Conservation (phyloP, 2,888 invertebrate species). For the Cancer borealis region DNA sequence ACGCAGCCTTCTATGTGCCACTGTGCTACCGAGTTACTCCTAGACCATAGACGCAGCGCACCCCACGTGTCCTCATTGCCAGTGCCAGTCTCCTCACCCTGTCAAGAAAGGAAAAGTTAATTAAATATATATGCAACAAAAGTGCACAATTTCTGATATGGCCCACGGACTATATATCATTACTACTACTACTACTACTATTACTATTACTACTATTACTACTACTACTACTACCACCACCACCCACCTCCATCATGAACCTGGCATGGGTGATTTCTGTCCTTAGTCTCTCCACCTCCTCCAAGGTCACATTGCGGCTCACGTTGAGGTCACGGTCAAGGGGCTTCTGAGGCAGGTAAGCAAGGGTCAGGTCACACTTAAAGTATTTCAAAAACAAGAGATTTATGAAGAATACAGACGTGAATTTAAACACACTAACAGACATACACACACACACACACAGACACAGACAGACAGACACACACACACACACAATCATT, state of each 20-base stretch:
- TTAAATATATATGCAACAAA: not conserved
- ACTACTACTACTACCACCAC: not conserved
- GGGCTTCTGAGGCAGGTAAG: conserved; percentile 86
- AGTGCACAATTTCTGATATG: not conserved
- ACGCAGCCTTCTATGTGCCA: not conserved
- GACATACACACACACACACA: conserved; percentile 9
- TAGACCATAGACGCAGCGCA: not conserved
- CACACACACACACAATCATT: not conserved
- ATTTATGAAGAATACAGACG: not conserved
- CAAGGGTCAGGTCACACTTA: not conserved
- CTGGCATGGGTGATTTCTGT: conserved; percentile 66
- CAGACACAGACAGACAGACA: no score
- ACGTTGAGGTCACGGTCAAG: conserved; percentile 90
- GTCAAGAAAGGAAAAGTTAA: not conserved
- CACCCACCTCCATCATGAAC: conserved; percentile 54
- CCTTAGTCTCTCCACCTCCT: conserved; percentile 78
- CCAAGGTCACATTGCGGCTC: conserved; percentile 89
- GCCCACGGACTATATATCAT: no score
- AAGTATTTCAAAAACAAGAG: not conserved
- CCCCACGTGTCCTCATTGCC: not conserved
- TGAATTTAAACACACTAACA: not conserved
- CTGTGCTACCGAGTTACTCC: not conserved
- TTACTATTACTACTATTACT: not conserved
- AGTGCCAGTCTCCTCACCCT: not conserved
- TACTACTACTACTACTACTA: no score